Base-by-base conservation (phyloP, 2,797 vertebrate genomes). In the Sarcophilus harrisii region DNA sequence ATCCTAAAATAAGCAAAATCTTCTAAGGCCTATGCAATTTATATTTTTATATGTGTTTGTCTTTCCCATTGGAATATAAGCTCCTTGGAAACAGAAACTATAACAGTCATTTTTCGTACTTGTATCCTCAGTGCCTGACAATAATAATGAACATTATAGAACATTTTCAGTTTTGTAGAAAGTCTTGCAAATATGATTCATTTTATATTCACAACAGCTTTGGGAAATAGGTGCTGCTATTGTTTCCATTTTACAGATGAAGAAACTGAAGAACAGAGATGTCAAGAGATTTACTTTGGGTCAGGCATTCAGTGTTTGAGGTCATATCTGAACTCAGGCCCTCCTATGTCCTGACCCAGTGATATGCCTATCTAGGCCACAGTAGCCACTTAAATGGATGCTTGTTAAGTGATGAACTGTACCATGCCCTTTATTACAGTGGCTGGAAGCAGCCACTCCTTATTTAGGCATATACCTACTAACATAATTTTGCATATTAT, bases 391-490 rank as follows among this genome's bases (percentile, higher is more conserved):
- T 59, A 87, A 38, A 32, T 49, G 32, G 91, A 55, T 57, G 89
- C 57, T 29, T 91, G 30, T 24, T 81, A 10, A 92, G 32, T 90
- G 58, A 96, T 60, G n/a, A 54, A 66, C 91, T 28, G 58, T 27
- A 92, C 3, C 32, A 32, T 9, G 5, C 58, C 89, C 21, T 91
- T 54, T 32, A 93, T 38, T 62, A 57, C 59, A 95, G 38, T 91
- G 91, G 27, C n/a, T 30, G 29, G 16, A 45, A 87, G 81, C n/a
- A 58, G 93, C 57, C 62, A 8, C 54, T 90, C n/a, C 45, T 91
- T 59, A 90, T 55, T 93, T 58, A 90, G 94, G 38, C 73, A 92
- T 58, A 66, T 91, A 58, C 52, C 58, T 57, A 38, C 6, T 92
- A 54, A 89, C 90, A 81, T 4, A 28, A 45, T 28, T 49, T 94